Evolutionary conservation across 2,797 vertebrate genomes (phyloP).

Genomic region (Silurus lanzhouensis): DNA sequence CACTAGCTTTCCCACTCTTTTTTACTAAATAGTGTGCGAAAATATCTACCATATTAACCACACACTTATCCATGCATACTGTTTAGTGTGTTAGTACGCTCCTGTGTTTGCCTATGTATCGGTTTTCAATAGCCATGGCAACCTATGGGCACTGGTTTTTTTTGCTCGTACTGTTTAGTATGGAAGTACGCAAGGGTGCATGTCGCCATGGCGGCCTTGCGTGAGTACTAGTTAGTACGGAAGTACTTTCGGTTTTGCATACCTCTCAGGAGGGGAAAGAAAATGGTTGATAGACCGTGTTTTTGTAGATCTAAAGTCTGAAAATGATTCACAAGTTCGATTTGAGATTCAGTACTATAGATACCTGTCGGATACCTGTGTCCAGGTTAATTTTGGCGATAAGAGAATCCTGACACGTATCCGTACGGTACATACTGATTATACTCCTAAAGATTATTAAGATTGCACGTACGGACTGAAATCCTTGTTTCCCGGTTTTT

Average conservation of each 20-base stretch:
- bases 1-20: neutral
- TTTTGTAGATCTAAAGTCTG: too few relatives aligned
- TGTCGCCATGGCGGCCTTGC: neutral
- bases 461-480: neutral
- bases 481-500: neutral
- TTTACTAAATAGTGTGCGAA: constrained; percentile 9
- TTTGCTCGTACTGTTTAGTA: neutral
- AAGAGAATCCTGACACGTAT: too few relatives aligned
- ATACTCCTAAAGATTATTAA: too few relatives aligned
- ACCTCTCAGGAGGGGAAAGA: too few relatives aligned
- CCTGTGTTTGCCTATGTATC: neutral
- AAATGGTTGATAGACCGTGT: too few relatives aligned
- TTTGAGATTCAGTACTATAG: too few relatives aligned
- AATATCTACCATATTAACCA: too few relatives aligned
- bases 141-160: neutral
- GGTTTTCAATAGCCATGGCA: neutral
- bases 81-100: neutral
- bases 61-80: neutral
- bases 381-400: too few relatives aligned
- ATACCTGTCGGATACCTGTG: too few relatives aligned
- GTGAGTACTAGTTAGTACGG: constrained; percentile 3
- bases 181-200: neutral
- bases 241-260: neutral
- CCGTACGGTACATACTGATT: too few relatives aligned
- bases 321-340: too few relatives aligned